Base-by-base conservation (phyloP, 2,113 vertebrate genomes). In the Pangasianodon gigas region DNA sequence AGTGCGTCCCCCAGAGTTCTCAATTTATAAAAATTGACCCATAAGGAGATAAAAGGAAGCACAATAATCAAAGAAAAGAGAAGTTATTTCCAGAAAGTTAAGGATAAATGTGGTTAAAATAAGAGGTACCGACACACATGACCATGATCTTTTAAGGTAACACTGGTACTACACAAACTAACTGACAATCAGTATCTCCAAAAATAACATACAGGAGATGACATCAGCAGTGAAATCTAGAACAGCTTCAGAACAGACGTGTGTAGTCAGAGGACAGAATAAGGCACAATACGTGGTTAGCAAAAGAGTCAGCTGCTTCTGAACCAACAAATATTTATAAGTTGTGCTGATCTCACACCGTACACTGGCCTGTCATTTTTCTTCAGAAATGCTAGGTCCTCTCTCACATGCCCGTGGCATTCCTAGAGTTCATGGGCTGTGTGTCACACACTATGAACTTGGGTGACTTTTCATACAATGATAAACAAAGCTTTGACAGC, bases 391-490 rank as follows among this genome's bases (percentile, higher is more conserved):
- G 87, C 46, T 7, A 77, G 26, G 65, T 86, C 85, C 37, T 37
- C 88, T 92, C 91, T 90, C 90, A 93, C 46, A 83, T 89, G 46
- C 56, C 44, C 10, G 44, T 13, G 75, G 88, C 80, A 80, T 88
- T 89, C 85, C 91, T 81, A 90, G 90, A 90, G 92, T 86, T 91
- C 54, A 46, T 46, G 46, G 91, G 83, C 89, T 71, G 77, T 90
- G 85, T 89, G 90, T 90, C 85, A 88, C 74, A 85, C 52, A 85
- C 75, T 48, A 77, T 85, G 44, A 71, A 58, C 85, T 77, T 79
- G 29, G 41, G 56, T 48, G 3, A 88, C 86, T 88, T 91, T 91
- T 87, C 84, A 82, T 65, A 88, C 60, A 75, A 24, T 16, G 75
- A 89, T 85, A 86, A 87, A 87, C 87, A 89, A 87, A 89, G 85